Evolutionary conservation across 2,888 invertebrate species (phyloP), one percentile per base, ranked within the genome.

Genomic region (Deladenus siricidicola): DNA sequence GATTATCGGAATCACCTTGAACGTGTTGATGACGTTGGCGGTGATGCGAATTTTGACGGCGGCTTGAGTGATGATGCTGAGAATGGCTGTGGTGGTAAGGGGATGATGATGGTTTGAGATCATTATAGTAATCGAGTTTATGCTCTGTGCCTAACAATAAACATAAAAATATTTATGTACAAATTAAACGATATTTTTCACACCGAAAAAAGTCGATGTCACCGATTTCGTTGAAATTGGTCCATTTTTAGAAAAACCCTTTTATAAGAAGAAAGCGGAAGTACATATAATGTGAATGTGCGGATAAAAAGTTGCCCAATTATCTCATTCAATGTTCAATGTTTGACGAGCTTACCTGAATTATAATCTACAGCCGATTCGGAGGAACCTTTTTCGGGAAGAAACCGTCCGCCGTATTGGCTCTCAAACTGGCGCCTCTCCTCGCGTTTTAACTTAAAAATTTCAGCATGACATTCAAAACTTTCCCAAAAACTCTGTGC

Each of bases 401-500:
- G 19, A 21, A 53, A 28, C 10, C 23, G 34, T 21, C 59, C 45
- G 19, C 52, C 43, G 62, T 67, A 67, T 49, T 66, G 62, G 52
- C 53, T 51, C 48, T 66, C 62, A 39, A 66, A 66, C 28, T 47
- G 47, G n/a, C 67, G 57, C 8, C 55, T 54, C 48, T 66, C 66
- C 28, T 66, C 58, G 24, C 54, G 52, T 51, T 66, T 66, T 21
- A 66, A 30, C 66, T 66, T 30, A 48, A 66, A 52, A n/a, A n/a
- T n/a, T n/a, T n/a, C n/a, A n/a, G n/a, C n/a, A n/a, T n/a, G n/a
- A n/a, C n/a, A n/a, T n/a, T n/a, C n/a, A n/a, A n/a, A n/a, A n/a
- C n/a, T n/a, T n/a, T n/a, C n/a, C n/a, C n/a, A n/a, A n/a, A n/a
- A n/a, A n/a, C n/a, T n/a, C n/a, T n/a, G n/a, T n/a, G n/a, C n/a